Percentiles rank a stretch among this genome's conserved stretches.
Conservation (phyloP, 2,888 invertebrate species). For the Daptonema setosum region DNA sequence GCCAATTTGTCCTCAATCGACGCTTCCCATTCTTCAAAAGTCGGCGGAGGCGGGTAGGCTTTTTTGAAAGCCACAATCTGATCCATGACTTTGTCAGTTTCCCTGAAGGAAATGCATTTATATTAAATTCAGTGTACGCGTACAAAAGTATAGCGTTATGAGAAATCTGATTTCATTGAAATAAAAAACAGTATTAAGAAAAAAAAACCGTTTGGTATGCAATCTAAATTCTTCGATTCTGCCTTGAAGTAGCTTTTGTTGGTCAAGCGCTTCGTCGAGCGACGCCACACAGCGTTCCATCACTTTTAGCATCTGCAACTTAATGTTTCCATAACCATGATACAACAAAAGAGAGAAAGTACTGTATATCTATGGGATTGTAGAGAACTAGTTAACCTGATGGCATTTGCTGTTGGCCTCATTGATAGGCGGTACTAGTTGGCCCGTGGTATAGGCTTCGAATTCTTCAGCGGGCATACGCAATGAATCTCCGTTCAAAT, state of each 20-base stretch:
- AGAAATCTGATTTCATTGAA: not conserved
- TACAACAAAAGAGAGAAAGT: not conserved
- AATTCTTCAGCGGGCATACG: conserved; percentile 77
- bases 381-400: conserved; percentile 8
- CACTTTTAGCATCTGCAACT: not conserved
- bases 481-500: conserved; percentile 71
- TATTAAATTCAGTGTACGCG: not conserved
- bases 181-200: not conserved
- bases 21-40: not conserved
- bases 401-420: conserved; percentile 17
- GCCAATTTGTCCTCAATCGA: not conserved
- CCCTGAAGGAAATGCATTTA: conserved; percentile 20
- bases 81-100: not conserved
- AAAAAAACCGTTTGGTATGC: not conserved
- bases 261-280: not conserved
- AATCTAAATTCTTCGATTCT: not conserved
- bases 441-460: conserved; percentile 73
- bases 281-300: not conserved
- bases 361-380: not conserved
- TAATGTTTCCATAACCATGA: not conserved
- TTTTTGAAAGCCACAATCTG: not conserved
- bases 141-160: not conserved
- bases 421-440: conserved; percentile 49
- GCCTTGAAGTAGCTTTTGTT: not conserved
- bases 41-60: not conserved